These are phyloP conservation scores for Arctocebus calabarensis DNA, from an alignment of 2,797 vertebrate genomes.

Conservation along the genomic window DNA sequence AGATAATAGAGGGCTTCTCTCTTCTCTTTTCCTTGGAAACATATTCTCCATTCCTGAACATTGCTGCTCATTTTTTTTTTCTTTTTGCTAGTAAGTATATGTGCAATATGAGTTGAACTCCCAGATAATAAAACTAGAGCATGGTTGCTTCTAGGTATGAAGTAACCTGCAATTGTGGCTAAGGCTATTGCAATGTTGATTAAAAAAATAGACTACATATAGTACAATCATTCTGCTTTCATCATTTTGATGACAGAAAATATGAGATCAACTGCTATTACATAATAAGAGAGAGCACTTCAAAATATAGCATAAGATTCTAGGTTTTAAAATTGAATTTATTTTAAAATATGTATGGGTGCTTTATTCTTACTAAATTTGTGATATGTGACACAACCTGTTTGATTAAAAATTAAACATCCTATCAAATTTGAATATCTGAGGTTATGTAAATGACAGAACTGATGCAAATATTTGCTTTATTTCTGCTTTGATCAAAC, in stretches of 20 bases:
- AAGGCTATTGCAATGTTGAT: not conserved
- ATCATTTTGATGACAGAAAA: slow-evolving; percentile 35
- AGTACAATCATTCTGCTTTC: not conserved
- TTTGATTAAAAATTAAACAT: slow-evolving; percentile 69
- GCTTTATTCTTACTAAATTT: slow-evolving; percentile 42
- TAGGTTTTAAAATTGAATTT: slow-evolving; percentile 48
- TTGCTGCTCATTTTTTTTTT: not conserved
- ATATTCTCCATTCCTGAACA: not conserved
- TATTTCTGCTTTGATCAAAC: slow-evolving; percentile 63
- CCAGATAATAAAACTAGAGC: not conserved
- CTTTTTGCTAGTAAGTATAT: not conserved
- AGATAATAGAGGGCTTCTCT: not conserved
- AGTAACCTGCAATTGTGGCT: not conserved
- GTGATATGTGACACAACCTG: slow-evolving; percentile 18
- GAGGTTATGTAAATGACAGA: slow-evolving; percentile 43
- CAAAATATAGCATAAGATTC: not conserved
- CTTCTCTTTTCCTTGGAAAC: not conserved
- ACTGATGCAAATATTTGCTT: slow-evolving; percentile 4
- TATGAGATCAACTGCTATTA: not conserved
- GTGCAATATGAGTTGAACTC: not conserved
- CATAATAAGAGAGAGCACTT: not conserved
- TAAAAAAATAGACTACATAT: not conserved
- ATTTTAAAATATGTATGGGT: slow-evolving; percentile 47
- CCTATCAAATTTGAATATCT: slow-evolving; percentile 16
- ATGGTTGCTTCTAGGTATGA: not conserved